Percentiles rank a stretch among this genome's conserved stretches.
Evolutionary conservation across 2,797 vertebrate genomes (phyloP).

Genomic region (Acomys russatus): DNA sequence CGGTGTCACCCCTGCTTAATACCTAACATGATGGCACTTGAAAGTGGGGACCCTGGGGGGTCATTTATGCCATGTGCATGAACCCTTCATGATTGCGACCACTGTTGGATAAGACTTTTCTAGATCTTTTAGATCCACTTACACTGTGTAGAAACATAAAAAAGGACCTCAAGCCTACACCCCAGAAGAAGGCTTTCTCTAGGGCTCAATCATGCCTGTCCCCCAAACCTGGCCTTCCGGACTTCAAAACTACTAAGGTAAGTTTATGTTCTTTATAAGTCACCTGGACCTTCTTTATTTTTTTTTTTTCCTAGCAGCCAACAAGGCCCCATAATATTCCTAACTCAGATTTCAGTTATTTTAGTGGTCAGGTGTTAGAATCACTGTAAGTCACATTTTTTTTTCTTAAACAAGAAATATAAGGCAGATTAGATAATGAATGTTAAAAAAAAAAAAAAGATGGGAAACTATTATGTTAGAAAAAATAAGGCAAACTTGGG

Average conservation of each 20-base stretch:
- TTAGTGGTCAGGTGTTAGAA: not conserved
- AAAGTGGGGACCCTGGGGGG: too few relatives aligned
- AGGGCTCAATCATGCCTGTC: not conserved
- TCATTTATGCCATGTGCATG: not conserved
- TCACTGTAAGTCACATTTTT: not conserved
- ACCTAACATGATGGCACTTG: not conserved
- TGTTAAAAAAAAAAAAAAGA: not conserved
- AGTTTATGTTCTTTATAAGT: not conserved
- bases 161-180: not conserved
- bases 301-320: not conserved
- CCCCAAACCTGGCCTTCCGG: not conserved
- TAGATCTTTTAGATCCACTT: not conserved
- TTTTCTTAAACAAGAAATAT: not conserved
- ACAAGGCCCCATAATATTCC: too few relatives aligned
- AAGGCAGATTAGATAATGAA: too few relatives aligned
- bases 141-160: not conserved
- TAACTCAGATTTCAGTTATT: not conserved
- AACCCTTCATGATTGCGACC: not conserved
- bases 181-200: not conserved
- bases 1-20: not conserved
- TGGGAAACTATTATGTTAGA: not conserved
- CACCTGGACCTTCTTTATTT: too few relatives aligned
- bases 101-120: not conserved
- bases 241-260: not conserved
- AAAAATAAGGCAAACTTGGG: not conserved